Conservation (phyloP, 2,797 vertebrate genomes). For the Fundulus diaphanus region DNA sequence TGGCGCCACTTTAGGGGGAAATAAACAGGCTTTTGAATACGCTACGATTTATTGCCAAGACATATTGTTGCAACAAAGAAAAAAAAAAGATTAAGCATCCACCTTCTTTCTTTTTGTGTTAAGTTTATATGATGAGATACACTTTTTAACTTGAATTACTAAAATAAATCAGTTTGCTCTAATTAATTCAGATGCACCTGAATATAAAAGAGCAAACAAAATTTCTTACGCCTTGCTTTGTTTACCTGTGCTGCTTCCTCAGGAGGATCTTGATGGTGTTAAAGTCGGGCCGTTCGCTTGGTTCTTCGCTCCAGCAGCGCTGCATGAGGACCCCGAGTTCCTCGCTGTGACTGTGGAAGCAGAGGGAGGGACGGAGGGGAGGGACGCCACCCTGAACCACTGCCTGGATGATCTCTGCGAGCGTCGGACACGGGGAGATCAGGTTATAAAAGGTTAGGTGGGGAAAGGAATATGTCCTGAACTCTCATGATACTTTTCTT, state of each 20-base stretch:
- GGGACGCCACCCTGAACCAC: conserved; percentile 31
- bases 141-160: too few relatives aligned
- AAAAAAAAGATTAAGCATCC: too few relatives aligned
- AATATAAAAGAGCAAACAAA: too few relatives aligned
- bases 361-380: conserved; percentile 84
- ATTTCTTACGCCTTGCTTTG: neutral
- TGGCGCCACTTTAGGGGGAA: too few relatives aligned
- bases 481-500: neutral
- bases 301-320: conserved; percentile 91
- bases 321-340: conserved; percentile 91
- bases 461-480: too few relatives aligned
- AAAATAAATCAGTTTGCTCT: neutral
- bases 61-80: too few relatives aligned
- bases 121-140: too few relatives aligned
- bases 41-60: too few relatives aligned
- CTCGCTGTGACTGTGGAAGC: conserved; percentile 85
- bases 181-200: neutral
- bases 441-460: neutral
- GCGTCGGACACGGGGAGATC: neutral
- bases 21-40: too few relatives aligned
- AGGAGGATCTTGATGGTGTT: conserved; percentile 88
- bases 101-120: too few relatives aligned
- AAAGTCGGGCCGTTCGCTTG: conserved; percentile 88
- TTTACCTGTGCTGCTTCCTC: conserved; percentile 89
- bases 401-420: conserved; percentile 85